Base-by-base conservation (phyloP, 2,888 invertebrate species). In the Drosophila anceps region DNA sequence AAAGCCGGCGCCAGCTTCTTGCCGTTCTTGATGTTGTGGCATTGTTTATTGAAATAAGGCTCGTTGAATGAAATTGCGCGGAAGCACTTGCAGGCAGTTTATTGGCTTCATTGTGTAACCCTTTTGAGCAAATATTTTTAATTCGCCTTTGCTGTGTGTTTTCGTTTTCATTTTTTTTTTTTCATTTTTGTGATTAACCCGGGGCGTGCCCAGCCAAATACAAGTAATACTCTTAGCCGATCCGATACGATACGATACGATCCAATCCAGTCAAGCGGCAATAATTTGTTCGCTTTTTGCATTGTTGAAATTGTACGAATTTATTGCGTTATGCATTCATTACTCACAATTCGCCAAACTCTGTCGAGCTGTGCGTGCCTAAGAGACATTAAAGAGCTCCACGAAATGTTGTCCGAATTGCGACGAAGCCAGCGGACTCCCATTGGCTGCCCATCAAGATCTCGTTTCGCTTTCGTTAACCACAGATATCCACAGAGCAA, bases 51-150 rank as follows among this genome's bases (percentile, higher is more conserved):
- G 69, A 73, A 79, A 78, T 69, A 31, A 10, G 51, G 43, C 71
- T 44, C 54, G 61, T 24, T 57, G 71, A 84, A 86, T 84, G 90
- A 86, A 86, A 86, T 86, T 86, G 86, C 88, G 86, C 86, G 86
- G 86, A 86, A 86, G 86, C 86, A 86, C 88, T 89, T 84, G 88
- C 83, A 73, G 88, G 71, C 89, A 81, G 85, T 82, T 89, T 89
- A 86, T 86, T 86, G 90, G 85, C 85, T 87, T 86, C 81, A 82
- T 89, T 87, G 84, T 78, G 60, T 73, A 89, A 79, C 86, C 86
- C 84, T 88, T 88, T 76, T 62, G 46, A 63, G 37, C 51, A 46
- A 61, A 61, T 69, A 58, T 69, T 59, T 74, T 41, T 58, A 20
- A 54, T 54, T 54, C 37, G 24, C 27, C 27, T 37, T 24, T 54